Base-by-base conservation (phyloP, 2,113 vertebrate species). In the Cardinalis cardinalis region DNA sequence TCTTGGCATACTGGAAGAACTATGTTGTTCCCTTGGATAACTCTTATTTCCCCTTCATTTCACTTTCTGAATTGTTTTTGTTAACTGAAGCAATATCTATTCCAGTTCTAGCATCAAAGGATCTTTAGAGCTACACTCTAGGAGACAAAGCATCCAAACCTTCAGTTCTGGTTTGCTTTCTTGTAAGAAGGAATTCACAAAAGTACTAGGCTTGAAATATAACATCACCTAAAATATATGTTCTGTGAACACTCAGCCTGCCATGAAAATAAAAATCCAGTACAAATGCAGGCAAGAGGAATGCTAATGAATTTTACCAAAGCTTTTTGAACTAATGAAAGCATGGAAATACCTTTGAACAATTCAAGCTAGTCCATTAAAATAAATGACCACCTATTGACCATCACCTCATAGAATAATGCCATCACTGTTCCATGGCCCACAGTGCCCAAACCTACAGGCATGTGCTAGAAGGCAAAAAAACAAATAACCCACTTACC, bases 401-500 rank as follows among this genome's bases (percentile, higher is more conserved):
- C 18, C 12, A 79, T 19, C 14, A 34, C 31, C 14, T 53, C 12
- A 34, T 3, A 32, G 7, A 58, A 29, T n/a, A 59, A 19, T 19
- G 17, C 10, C 10, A 31, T 25, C 11, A 9, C 20, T 52, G 19
- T 64, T 90, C 16, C 10, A 48, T 16, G 8, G 51, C 18, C 49
- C 20, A 60, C 14, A 28, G 10, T 31, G 24, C 26, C 25, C 61
- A 52, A 65, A 82, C 53, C 51, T 24, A 55, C 6, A 60, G 6
- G 12, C 23, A 46, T 4, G 12, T 36, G 19, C 18, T 52, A 65
- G 49, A 73, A 83, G 5, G 13, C 2, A 73, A 18, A 80, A n/a
- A 5, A 88, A 52, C 31, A 74, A 31, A n/a, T 46, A 77, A 9
- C 15, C 55, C 52, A 96, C 98, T 85, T 96, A 99, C 99, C 99